phyloP scores from a whole-genome alignment of 2,888 invertebrate genomes.

The Ichneumoninae sp. region DNA sequence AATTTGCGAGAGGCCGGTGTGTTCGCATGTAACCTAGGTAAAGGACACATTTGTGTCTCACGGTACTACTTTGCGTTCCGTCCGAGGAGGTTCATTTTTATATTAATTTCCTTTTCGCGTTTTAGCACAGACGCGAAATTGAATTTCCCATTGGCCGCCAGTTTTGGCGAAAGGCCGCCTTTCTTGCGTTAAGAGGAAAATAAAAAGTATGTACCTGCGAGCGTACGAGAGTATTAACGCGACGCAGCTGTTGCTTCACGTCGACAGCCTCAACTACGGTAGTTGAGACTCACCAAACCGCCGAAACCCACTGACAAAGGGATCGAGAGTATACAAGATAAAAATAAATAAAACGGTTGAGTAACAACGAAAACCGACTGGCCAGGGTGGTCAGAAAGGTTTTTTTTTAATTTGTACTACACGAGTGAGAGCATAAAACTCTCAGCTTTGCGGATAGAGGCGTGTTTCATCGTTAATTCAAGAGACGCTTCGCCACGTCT shows the following conservation, averaged over 20 bases:
- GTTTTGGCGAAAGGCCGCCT: slow-evolving; percentile 35
- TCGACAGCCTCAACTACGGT: slow-evolving; percentile 16
- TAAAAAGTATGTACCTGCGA: slow-evolving; percentile 10
- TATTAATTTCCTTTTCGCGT: slow-evolving; percentile 48
- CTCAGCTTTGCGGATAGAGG: neutral
- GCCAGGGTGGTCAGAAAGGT: neutral
- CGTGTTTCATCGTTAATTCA: slow-evolving; percentile 61
- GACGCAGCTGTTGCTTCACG: slow-evolving; percentile 51
- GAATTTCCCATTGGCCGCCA: slow-evolving; percentile 54
- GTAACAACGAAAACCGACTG: slow-evolving; percentile 5
- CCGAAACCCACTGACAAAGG: neutral
- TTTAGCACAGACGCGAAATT: slow-evolving; percentile 56
- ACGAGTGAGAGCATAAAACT: neutral
- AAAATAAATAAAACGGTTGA: neutral
- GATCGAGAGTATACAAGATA: neutral
- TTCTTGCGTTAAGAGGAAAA: neutral
- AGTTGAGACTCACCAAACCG: neutral
- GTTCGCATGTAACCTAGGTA: neutral
- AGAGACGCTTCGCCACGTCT: slow-evolving; percentile 56
- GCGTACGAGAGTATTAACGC: slow-evolving; percentile 44
- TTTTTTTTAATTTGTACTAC: neutral
- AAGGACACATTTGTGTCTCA: neutral
- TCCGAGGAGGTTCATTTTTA: neutral
- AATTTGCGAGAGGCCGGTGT: neutral
- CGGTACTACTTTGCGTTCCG: neutral